phyloP scores from a whole-genome alignment of 2,797 vertebrate species.

The Borostomias antarcticus region DNA sequence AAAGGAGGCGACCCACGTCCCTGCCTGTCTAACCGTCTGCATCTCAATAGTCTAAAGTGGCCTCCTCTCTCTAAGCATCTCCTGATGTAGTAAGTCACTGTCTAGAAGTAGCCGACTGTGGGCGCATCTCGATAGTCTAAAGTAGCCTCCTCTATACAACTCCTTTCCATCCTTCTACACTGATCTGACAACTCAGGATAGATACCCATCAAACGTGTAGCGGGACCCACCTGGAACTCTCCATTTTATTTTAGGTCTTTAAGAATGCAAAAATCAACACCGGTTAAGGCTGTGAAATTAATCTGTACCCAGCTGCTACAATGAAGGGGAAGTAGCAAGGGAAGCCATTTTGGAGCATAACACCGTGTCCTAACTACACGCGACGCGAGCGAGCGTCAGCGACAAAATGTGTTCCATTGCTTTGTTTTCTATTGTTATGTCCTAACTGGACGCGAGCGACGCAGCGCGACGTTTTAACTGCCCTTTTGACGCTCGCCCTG shows the following conservation, averaged over 20 bases:
- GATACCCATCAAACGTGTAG: slow-evolving; percentile 12
- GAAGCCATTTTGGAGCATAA: not conserved
- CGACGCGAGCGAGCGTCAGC: too few species aligned
- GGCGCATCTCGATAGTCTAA: slow-evolving; percentile 7
- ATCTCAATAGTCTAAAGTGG: not conserved
- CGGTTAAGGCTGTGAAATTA: too few species aligned
- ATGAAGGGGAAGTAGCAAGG: not conserved
- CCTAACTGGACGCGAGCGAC: too few species aligned
- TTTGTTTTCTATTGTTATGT: too few species aligned
- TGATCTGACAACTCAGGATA: slow-evolving; percentile 13
- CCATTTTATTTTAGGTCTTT: not conserved
- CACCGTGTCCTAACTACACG: too few species aligned
- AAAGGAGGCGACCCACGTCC: too few species aligned
- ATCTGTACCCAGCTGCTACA: too few species aligned
- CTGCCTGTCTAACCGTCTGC: too few species aligned
- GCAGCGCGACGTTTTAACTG: too few species aligned
- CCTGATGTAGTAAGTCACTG: slow-evolving; percentile 1
- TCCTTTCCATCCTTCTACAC: not conserved
- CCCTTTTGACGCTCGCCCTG: too few species aligned
- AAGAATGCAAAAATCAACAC: too few species aligned
- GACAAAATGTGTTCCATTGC: too few species aligned
- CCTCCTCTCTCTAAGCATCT: not conserved
- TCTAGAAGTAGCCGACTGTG: not conserved
- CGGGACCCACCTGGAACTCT: not conserved
- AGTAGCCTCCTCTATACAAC: not conserved